These are phyloP conservation scores for Zoanthus gigantus DNA, from an alignment of 92 coral and sea anemone genomes.

Conservation along the genomic window DNA sequence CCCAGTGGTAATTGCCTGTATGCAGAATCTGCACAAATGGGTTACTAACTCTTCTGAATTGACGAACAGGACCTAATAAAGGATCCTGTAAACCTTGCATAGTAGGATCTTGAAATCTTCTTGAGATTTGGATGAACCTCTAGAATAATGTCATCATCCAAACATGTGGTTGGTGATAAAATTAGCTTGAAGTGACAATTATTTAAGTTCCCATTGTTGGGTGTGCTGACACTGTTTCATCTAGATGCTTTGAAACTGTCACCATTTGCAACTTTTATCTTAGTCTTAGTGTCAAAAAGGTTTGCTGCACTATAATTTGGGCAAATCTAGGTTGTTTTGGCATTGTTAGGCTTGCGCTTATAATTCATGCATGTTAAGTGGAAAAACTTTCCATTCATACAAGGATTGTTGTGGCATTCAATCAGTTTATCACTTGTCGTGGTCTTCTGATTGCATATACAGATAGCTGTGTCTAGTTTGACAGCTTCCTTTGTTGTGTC, in stretches of 20 bases:
- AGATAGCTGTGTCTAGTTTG: slow-evolving; percentile 27
- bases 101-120: neutral
- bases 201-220: neutral
- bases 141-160: neutral
- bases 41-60: neutral
- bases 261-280: slow-evolving; percentile 31
- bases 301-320: slow-evolving; percentile 41
- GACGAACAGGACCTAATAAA: neutral
- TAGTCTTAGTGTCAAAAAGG: slow-evolving; percentile 49
- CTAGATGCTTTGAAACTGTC: slow-evolving; percentile 35
- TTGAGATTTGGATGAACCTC: neutral
- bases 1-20: slow-evolving; percentile 24
- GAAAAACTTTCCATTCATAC: slow-evolving; percentile 56
- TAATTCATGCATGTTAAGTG: slow-evolving; percentile 57
- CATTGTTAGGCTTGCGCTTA: slow-evolving; percentile 60
- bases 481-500: slow-evolving; percentile 49
- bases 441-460: slow-evolving; percentile 50
- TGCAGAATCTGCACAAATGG: slow-evolving; percentile 21
- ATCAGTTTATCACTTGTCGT: slow-evolving; percentile 53
- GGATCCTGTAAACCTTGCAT: slow-evolving; percentile 3
- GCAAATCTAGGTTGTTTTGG: slow-evolving; percentile 70
- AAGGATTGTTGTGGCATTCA: slow-evolving; percentile 55
- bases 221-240: neutral
- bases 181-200: neutral
- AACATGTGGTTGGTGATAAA: neutral